Percentiles rank a stretch among this genome's conserved stretches.
phyloP scores from a whole-genome alignment of 2,113 vertebrate genomes.

The Nannobrachium achirus region DNA sequence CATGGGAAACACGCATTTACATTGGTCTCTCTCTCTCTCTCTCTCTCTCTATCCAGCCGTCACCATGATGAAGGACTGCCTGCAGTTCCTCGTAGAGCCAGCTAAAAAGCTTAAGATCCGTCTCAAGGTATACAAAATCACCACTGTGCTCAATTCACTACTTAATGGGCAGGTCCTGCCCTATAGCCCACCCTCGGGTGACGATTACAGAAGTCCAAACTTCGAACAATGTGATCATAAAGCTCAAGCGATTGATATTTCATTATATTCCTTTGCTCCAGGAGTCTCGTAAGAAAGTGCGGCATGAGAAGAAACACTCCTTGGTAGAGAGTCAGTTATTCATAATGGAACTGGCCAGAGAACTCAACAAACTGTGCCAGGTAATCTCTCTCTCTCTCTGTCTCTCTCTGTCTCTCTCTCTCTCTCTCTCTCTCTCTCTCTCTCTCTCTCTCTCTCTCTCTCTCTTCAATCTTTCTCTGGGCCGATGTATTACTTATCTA shows the following conservation, averaged over 20 bases:
- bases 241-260: background rate
- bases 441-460: background rate
- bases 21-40: background rate
- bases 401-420: background rate
- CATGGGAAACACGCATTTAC: too few species aligned
- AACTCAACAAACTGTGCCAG: constrained; percentile 79
- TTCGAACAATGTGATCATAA: background rate
- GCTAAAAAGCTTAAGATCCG: constrained; percentile 80
- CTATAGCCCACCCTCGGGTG: background rate
- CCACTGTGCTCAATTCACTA: background rate
- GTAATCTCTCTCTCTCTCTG: constrained; percentile 34
- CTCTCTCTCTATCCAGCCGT: constrained; percentile 31
- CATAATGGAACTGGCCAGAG: constrained; percentile 80
- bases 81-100: constrained; percentile 81
- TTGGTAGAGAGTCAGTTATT: constrained; percentile 79
- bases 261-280: constrained; percentile 26
- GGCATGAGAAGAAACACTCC: constrained; percentile 72
- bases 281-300: constrained; percentile 75
- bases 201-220: too few species aligned
- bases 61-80: constrained; percentile 82
- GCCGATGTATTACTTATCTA: too few species aligned
- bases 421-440: too few species aligned
- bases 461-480: too few species aligned
- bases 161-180: background rate
- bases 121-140: constrained; percentile 67